Conservation (phyloP, 2,797 vertebrate species). For the Pelochelys cantorii region DNA sequence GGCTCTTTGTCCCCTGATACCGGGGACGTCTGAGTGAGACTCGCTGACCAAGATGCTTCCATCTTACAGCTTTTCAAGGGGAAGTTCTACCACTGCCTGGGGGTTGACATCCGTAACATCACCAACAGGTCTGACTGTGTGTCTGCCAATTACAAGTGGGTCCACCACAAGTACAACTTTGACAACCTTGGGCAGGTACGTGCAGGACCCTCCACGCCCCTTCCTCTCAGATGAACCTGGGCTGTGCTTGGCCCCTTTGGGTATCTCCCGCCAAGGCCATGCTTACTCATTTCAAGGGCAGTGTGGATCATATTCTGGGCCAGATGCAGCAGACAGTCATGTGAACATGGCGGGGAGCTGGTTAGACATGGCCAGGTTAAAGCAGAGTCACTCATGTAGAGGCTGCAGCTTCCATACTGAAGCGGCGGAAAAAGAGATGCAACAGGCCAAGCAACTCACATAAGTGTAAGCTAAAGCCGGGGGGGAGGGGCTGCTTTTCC, state of each 20-base stretch:
- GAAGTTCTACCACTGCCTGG: conserved; percentile 97
- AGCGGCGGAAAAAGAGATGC: conserved; percentile 15
- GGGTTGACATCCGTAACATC: conserved; percentile 93
- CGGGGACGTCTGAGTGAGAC: neutral
- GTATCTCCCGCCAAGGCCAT: neutral
- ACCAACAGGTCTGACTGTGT: conserved; percentile 96
- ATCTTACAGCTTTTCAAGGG: conserved; percentile 94
- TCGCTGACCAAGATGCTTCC: conserved; percentile 37
- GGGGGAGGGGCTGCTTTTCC: neutral
- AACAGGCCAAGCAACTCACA: neutral
- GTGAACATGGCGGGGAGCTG: neutral
- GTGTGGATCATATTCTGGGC: neutral
- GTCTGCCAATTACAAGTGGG: conserved; percentile 95
- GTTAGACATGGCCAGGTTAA: neutral
- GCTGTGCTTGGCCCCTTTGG: neutral
- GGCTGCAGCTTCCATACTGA: neutral
- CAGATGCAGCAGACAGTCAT: neutral
- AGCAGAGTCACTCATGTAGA: neutral
- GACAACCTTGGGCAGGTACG: conserved; percentile 97
- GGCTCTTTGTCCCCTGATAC: neutral
- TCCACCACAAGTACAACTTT: conserved; percentile 98
- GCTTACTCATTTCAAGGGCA: neutral
- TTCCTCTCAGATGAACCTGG: neutral
- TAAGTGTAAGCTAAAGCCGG: neutral
- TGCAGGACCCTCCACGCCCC: neutral